Evolutionary conservation across 2,113 vertebrate species (phyloP).

Genomic region (Muscicapa adusta): DNA sequence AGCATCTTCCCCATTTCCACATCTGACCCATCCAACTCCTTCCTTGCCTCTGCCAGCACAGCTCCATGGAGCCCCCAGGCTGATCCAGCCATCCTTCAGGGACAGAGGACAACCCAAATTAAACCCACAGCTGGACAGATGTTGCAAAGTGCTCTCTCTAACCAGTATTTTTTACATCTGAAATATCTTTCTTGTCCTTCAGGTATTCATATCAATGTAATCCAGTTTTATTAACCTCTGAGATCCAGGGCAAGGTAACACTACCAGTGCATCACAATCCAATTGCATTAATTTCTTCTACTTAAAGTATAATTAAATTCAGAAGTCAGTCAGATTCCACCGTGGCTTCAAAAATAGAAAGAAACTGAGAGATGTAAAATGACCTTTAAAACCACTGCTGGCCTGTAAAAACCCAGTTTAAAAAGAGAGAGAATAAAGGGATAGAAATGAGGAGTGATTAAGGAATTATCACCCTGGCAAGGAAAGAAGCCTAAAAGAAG

Average conservation of each 20-base stretch:
- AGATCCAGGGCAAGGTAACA: neutral
- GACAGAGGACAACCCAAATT: neutral
- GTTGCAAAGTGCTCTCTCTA: neutral
- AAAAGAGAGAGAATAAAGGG: neutral
- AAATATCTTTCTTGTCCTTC: neutral
- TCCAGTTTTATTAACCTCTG: neutral
- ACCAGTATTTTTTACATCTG: neutral
- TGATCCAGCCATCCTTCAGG: neutral
- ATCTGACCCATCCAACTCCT: neutral
- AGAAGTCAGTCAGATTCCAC: neutral
- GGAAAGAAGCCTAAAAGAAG: neutral
- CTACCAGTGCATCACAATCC: neutral
- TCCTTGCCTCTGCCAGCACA: neutral
- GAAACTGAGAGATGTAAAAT: slow-evolving; percentile 55
- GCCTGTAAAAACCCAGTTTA: slow-evolving; percentile 31
- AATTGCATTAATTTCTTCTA: neutral
- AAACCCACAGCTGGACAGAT: neutral
- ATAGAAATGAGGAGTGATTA: neutral
- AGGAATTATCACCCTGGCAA: neutral
- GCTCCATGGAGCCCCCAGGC: neutral
- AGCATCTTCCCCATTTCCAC: neutral
- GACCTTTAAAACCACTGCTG: slow-evolving; percentile 52
- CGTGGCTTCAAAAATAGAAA: slow-evolving; percentile 44
- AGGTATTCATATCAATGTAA: neutral
- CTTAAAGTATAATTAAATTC: slow-evolving; percentile 27